A percentile compares a stretch with the other conserved stretches of the same genome.
phyloP scores from a whole-genome alignment of 2,113 vertebrate species.

The Microtus pennsylvanicus region DNA sequence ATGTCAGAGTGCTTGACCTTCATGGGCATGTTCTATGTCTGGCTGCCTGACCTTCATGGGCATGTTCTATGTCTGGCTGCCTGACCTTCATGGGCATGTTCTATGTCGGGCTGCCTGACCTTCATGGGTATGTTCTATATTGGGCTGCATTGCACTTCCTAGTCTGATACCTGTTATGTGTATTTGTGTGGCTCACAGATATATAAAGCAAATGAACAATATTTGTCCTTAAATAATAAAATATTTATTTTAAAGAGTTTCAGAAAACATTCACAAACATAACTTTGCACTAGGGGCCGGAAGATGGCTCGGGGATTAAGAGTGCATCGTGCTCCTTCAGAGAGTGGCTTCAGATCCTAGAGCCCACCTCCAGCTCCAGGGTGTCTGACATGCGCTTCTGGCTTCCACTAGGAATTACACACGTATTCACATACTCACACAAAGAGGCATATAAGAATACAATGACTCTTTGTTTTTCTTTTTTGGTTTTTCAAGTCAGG shows the following conservation, averaged over 20 bases:
- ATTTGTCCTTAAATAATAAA: neutral
- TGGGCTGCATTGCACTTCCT: rapidly evolving
- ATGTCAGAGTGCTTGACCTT: no score
- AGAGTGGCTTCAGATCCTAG: neutral
- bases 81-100: neutral
- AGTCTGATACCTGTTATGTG: rapidly evolving
- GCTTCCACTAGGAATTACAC: no score
- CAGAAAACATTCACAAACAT: neutral
- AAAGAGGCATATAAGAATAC: neutral
- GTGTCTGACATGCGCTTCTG: neutral
- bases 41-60: neutral
- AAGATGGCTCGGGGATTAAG: neutral
- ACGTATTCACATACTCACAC: neutral
- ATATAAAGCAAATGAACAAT: neutral
- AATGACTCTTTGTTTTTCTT: neutral
- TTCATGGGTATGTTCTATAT: no score
- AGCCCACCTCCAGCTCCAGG: neutral
- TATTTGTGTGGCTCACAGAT: no score
- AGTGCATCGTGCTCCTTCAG: neutral
- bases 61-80: no score
- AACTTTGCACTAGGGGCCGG: neutral
- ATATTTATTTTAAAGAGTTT: neutral
- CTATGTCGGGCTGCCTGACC: no score
- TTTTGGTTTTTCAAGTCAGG: neutral
- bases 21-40: no score